A percentile compares a stretch with the other conserved stretches of the same genome.
Evolutionary conservation across 1,140 invertebrate species (phyloP).

Genomic region (Drosophila sp.): DNA sequence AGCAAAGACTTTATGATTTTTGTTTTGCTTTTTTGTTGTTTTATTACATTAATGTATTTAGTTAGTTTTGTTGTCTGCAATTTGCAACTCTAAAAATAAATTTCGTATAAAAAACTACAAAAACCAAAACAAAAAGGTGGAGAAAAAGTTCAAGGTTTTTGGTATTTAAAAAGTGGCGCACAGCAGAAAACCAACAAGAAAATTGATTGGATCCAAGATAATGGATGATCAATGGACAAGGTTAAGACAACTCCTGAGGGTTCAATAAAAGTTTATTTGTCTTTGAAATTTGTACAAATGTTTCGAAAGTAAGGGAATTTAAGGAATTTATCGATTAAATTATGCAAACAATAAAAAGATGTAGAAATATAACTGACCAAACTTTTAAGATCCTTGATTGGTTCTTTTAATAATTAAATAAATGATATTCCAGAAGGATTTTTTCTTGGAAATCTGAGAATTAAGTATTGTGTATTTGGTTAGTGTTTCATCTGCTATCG

Average conservation of each 20-base stretch:
- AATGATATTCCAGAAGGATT: no score
- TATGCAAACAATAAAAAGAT: neutral
- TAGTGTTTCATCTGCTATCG: no score
- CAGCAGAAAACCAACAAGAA: neutral
- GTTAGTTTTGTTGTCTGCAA: slow-evolving; percentile 44
- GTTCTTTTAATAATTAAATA: no score
- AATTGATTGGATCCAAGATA: slow-evolving; percentile 29
- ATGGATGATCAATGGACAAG: slow-evolving; percentile 37
- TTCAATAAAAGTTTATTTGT: slow-evolving; percentile 4
- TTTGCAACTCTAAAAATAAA: slow-evolving; percentile 39
- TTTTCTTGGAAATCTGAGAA: no score
- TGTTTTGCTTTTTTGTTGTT: slow-evolving; percentile 39
- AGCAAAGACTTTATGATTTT: slow-evolving; percentile 20
- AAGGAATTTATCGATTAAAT: neutral
- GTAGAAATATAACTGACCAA: neutral
- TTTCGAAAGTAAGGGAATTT: neutral
- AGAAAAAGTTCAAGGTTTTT: slow-evolving; percentile 73
- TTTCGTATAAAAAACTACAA: slow-evolving; percentile 6
- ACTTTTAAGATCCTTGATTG: neutral
- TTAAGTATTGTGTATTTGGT: no score
- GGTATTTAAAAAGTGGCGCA: slow-evolving; percentile 77
- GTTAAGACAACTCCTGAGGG: slow-evolving; percentile 40
- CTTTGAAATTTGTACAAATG: neutral
- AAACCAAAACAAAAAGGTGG: slow-evolving; percentile 7
- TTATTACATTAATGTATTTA: slow-evolving; percentile 60